These are phyloP conservation scores for Catonia carolina DNA, from an alignment of 2,888 invertebrate species.

Conservation along the genomic window DNA sequence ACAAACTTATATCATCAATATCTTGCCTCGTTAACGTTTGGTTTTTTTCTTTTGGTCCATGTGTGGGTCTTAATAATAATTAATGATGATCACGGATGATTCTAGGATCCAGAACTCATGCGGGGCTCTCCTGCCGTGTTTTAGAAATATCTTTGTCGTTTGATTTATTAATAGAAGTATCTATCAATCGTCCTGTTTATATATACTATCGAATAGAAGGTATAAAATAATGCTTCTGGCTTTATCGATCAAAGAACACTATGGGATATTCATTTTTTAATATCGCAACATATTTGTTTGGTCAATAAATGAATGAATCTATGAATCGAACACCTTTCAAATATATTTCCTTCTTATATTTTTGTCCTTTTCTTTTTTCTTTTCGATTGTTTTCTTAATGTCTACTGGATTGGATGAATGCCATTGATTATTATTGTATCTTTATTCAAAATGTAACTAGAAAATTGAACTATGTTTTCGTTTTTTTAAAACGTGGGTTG, in stretches of 20 bases:
- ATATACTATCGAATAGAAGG: too few species aligned
- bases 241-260: too few species aligned
- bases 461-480: too few species aligned
- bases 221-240: background rate
- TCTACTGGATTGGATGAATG: too few species aligned
- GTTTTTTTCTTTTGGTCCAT: background rate
- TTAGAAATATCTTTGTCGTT: conserved; percentile 3
- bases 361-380: too few species aligned
- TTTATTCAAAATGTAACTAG: too few species aligned
- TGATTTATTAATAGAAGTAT: background rate
- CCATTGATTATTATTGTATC: too few species aligned
- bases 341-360: too few species aligned
- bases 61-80: background rate
- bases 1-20: background rate
- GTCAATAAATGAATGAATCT: background rate
- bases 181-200: background rate
- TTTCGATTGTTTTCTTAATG: too few species aligned
- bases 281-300: background rate
- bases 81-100: background rate
- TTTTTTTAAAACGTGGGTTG: too few species aligned
- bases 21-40: background rate
- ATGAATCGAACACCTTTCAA: too few species aligned
- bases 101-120: too few species aligned
- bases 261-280: background rate
- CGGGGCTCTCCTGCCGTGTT: background rate